These are phyloP conservation scores for Pteropus rufus DNA, from an alignment of 2,797 vertebrate genomes.

Conservation along the genomic window DNA sequence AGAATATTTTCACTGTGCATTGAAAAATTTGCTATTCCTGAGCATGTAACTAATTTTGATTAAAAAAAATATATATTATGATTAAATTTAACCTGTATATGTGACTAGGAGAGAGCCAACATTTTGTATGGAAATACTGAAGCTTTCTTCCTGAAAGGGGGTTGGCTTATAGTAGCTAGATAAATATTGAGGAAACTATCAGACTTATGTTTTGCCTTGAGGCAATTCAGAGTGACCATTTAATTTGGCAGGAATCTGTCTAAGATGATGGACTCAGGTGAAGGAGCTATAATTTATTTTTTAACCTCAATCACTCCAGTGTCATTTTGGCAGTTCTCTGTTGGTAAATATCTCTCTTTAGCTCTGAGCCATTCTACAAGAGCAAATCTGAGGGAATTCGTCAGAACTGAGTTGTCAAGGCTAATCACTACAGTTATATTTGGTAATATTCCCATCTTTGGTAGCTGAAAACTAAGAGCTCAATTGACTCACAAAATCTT, in stretches of 20 bases:
- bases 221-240: constrained; percentile 36
- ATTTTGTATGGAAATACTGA: background rate
- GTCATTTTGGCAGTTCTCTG: constrained; percentile 44
- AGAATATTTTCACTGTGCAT: constrained; percentile 44
- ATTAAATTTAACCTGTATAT: constrained; percentile 57
- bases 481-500: background rate
- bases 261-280: constrained; percentile 41
- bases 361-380: background rate
- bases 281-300: constrained; percentile 59
- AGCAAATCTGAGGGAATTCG: background rate
- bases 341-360: constrained; percentile 57
- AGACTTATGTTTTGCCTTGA: constrained; percentile 18
- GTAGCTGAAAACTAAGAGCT: background rate
- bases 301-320: constrained; percentile 53
- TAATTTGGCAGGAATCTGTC: constrained; percentile 34
- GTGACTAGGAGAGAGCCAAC: background rate
- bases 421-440: background rate
- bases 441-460: background rate
- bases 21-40: constrained; percentile 44
- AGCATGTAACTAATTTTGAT: constrained; percentile 51
- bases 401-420: constrained; percentile 34
- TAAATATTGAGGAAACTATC: background rate
- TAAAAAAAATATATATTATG: constrained; percentile 42
- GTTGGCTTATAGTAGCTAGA: background rate
- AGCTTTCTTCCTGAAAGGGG: background rate